A percentile compares a stretch with the other conserved stretches of the same genome.
Evolutionary conservation across 2,888 invertebrate species (phyloP).

Genomic region (Polydrusus cervinus): DNA sequence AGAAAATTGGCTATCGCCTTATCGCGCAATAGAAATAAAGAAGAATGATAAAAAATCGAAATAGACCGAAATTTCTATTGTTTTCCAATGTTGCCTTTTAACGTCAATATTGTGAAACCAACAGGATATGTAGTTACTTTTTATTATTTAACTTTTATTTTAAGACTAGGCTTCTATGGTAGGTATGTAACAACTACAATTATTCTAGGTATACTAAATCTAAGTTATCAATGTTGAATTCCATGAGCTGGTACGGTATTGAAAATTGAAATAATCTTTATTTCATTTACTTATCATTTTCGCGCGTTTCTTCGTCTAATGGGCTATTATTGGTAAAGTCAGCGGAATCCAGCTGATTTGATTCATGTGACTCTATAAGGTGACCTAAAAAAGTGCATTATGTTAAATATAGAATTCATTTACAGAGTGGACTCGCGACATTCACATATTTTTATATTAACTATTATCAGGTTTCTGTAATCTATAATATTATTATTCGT

Average conservation of each 20-base stretch:
- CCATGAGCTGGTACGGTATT: background rate
- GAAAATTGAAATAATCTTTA: constrained; percentile 17
- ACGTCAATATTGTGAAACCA: background rate
- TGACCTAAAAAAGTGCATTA: constrained; percentile 25
- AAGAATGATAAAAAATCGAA: constrained; percentile 14
- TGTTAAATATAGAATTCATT: background rate
- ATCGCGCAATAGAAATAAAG: constrained; percentile 28
- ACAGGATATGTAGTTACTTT: background rate
- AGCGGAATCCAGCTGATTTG: constrained; percentile 21
- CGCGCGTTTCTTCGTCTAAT: constrained; percentile 16
- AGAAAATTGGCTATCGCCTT: constrained; percentile 9
- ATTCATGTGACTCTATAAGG: constrained; percentile 18
- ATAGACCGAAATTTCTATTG: constrained; percentile 4
- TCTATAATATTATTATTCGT: too few species aligned
- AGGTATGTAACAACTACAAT: constrained; percentile 5
- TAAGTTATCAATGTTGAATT: constrained; percentile 6
- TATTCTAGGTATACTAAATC: background rate
- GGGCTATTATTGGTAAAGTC: constrained; percentile 17
- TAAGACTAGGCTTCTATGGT: background rate
- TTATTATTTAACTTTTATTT: constrained; percentile 1
- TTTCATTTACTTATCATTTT: constrained; percentile 20
- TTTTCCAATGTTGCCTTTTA: constrained; percentile 22
- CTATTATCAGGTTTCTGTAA: too few species aligned
- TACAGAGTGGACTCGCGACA: background rate
- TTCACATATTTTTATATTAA: background rate